These are phyloP conservation scores for Enteromius radiatus DNA, from an alignment of 2,797 vertebrate genomes.

Conservation along the genomic window DNA sequence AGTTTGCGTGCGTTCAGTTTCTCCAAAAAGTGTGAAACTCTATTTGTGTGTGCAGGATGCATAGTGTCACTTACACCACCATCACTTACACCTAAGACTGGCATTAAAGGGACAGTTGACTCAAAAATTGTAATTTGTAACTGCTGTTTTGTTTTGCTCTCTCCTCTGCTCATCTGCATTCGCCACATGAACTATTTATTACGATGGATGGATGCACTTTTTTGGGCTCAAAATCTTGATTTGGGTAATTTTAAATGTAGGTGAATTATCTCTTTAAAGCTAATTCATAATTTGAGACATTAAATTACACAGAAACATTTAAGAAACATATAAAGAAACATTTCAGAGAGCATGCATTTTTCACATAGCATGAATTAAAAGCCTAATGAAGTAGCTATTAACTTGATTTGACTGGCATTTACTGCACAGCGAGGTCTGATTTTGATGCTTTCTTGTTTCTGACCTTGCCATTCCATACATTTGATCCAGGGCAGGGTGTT, in stretches of 20 bases:
- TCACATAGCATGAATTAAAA: not conserved
- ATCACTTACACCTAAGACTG: not conserved
- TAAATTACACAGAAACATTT: not conserved
- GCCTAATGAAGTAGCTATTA: no score
- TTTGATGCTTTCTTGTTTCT: constrained; percentile 4
- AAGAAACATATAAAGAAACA: not conserved
- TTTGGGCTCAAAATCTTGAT: no score
- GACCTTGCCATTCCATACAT: constrained; percentile 47
- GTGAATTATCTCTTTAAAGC: not conserved
- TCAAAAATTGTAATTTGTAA: no score
- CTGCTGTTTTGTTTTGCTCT: no score
- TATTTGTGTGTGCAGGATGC: not conserved
- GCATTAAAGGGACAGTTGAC: no score
- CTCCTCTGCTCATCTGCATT: no score
- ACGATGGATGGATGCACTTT: no score
- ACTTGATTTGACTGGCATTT: not conserved
- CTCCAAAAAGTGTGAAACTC: not conserved
- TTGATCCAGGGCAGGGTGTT: constrained; percentile 47
- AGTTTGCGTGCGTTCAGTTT: not conserved
- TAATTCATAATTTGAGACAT: not conserved
- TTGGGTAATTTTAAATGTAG: not conserved
- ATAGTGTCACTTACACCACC: not conserved
- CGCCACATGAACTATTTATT: no score
- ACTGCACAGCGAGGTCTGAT: not conserved
- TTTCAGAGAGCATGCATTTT: no score